Base-by-base conservation (phyloP, 1,140 invertebrate genomes). In the Lepidurus couesii region DNA sequence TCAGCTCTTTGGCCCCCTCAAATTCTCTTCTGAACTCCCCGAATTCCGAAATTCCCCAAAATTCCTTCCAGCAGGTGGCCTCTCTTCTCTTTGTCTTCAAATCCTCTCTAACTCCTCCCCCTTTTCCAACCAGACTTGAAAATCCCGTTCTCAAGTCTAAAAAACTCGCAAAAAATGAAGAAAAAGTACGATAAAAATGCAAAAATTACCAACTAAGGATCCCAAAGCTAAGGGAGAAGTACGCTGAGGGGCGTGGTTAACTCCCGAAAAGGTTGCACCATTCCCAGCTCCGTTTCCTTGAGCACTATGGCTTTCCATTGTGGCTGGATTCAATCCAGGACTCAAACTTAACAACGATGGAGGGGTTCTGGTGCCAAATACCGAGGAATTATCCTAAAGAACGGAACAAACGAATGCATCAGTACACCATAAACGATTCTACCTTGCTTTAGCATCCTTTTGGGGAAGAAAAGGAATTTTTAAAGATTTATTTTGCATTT, bases 281-380 rank as follows among this genome's bases (percentile, higher is more conserved):
- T 65, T 65, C 13, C 53, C 53, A 21, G 53, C 13, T 65, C 53
- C 53, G 13, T 16, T 65, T 65, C 53, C 53, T 65, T 65, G 53
- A 21, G 53, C 53, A 65, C 53, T 65, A 21, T 65, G 53, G 53
- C 53, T 65, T 65, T 65, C 53, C 53, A 65, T 65, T 9, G 53
- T 65, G 53, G 53, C 53, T 65, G 53, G 53, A 16, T 65, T 65
- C 16, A 65, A 21, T 65, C 53, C 53, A 65, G 53, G 53, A 65
- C 53, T 65, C 53, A 65, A 65, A 65, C 53, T 65, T 21, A 65
- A 65, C 53, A 65, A 65, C 53, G 53, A 65, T n/a, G 53, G 53
- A 21, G 53, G 53, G 4, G 53, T 65, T 65, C 53, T 65, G 53
- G 53, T 65, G 53, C 53, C 53, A 65, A 65, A 65, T 16, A 65